Conservation (phyloP, 2,113 vertebrate species). For the Conger conger region DNA sequence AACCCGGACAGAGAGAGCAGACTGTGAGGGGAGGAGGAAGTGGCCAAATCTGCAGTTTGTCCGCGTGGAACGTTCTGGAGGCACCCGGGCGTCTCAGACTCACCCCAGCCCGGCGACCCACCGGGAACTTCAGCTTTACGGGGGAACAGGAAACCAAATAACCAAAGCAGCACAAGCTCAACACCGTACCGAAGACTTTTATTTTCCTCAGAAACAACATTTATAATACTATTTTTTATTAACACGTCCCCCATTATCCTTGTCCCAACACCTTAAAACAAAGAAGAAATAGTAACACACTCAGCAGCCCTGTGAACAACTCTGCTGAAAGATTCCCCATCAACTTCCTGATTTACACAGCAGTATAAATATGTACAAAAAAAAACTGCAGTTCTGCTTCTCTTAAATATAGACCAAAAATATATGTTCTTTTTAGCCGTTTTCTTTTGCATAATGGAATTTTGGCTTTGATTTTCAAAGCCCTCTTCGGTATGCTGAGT, state of each 20-base stretch:
- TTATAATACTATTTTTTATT: slow-evolving; percentile 58
- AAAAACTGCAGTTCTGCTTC: neutral
- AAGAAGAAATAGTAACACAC: too few species aligned
- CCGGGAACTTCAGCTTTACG: slow-evolving; percentile 49
- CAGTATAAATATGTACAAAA: slow-evolving; percentile 10
- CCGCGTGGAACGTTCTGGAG: neutral
- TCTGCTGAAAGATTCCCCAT: neutral
- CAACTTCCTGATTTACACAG: slow-evolving; percentile 4
- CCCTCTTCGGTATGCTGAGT: neutral
- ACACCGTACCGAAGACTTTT: slow-evolving; percentile 53
- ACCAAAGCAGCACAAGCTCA: slow-evolving; percentile 68
- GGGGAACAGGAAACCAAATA: slow-evolving; percentile 15
- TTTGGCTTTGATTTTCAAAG: slow-evolving; percentile 6
- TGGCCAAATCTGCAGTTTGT: neutral
- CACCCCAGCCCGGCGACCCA: slow-evolving; percentile 36
- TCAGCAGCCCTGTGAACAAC: neutral
- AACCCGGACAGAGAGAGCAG: neutral
- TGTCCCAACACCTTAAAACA: slow-evolving; percentile 1
- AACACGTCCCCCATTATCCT: slow-evolving; percentile 29
- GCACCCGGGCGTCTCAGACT: slow-evolving; percentile 27
- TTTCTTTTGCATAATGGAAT: neutral
- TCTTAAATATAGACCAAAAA: slow-evolving; percentile 5
- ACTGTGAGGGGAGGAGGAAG: neutral
- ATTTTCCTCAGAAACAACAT: slow-evolving; percentile 51
- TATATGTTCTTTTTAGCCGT: neutral